phyloP scores from a whole-genome alignment of 2,888 invertebrate genomes.

The Strigamia crassipes region DNA sequence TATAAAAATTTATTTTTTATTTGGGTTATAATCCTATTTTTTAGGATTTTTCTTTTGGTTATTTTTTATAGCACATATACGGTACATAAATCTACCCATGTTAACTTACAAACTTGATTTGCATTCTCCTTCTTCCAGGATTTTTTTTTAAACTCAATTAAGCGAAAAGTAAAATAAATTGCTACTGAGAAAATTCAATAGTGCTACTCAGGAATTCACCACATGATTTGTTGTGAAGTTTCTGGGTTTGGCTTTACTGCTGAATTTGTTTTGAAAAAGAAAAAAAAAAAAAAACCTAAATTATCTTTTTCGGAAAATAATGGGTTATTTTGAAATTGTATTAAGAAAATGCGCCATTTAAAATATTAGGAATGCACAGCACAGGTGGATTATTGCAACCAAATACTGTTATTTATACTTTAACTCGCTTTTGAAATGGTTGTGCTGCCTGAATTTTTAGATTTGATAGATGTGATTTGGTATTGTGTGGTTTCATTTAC shows the following conservation, averaged over 20 bases:
- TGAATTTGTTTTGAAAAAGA: background rate
- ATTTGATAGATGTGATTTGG: no score
- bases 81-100: background rate
- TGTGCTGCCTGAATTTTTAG: no score
- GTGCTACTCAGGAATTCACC: background rate
- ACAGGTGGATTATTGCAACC: background rate
- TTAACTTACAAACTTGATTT: constrained; percentile 16
- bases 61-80: background rate
- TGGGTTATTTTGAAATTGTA: background rate
- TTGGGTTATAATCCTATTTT: background rate
- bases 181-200: constrained; percentile 26
- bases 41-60: background rate
- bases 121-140: background rate
- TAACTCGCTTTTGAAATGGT: no score
- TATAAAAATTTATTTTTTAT: no score
- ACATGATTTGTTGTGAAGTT: background rate
- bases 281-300: background rate
- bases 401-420: background rate
- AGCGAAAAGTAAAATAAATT: constrained; percentile 6
- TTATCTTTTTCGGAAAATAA: background rate
- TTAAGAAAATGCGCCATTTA: background rate
- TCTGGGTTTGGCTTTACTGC: background rate
- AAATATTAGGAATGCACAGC: background rate
- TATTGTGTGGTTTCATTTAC: background rate
- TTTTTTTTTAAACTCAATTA: constrained; percentile 2